A percentile compares a stretch with the other conserved stretches of the same genome.
Conservation (phyloP, 37 sponge, comb jelly and placozoan genomes). For the Sycon ciliatum region DNA sequence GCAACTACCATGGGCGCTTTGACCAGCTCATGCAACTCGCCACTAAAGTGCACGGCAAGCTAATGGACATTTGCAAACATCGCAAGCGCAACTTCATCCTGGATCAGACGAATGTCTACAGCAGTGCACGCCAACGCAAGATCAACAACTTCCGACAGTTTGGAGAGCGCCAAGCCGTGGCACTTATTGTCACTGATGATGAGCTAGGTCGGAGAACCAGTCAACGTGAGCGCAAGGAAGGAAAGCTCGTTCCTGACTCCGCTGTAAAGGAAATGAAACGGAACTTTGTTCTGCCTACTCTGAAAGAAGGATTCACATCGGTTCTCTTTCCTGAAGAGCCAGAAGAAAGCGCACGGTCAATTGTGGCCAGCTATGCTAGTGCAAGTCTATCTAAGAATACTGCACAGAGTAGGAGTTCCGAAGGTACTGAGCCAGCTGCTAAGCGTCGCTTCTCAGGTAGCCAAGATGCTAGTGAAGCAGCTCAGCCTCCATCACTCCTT, state of each 20-base stretch:
- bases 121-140: constrained; percentile 50
- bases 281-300: too few species aligned
- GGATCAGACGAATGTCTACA: constrained; percentile 82
- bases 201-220: constrained; percentile 55
- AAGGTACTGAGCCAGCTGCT: too few species aligned
- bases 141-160: constrained; percentile 66
- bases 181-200: constrained; percentile 53
- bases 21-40: constrained; percentile 57
- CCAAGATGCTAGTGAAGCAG: too few species aligned
- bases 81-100: constrained; percentile 67
- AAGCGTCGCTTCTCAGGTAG: too few species aligned
- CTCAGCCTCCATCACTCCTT: too few species aligned
- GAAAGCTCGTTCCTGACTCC: constrained; percentile 42
- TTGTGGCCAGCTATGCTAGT: too few species aligned
- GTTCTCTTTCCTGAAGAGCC: too few species aligned
- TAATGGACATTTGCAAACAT: constrained; percentile 51
- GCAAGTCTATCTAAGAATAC: too few species aligned
- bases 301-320: too few species aligned
- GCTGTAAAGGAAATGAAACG: constrained; percentile 71
- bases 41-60: constrained; percentile 47
- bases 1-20: constrained; percentile 56
- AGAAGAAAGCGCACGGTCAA: too few species aligned
- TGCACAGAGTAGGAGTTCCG: too few species aligned
- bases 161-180: constrained; percentile 46
- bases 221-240: constrained; percentile 37